phyloP scores from a whole-genome alignment of 2,113 vertebrate species.

The Pangasianodon hypophthalmus region DNA sequence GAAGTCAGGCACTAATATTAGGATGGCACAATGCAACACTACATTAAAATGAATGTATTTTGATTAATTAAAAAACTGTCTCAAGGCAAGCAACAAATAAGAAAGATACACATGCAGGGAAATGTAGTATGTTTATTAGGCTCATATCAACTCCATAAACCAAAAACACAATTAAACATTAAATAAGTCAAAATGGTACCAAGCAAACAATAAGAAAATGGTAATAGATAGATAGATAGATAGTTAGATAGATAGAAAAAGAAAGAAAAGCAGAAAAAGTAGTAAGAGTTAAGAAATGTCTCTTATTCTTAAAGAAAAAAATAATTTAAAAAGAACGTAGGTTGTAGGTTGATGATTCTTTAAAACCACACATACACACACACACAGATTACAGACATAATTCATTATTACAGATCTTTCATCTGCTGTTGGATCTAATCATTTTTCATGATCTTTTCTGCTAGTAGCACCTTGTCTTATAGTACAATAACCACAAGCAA shows the following conservation, averaged over 20 bases:
- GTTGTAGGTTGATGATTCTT: not conserved
- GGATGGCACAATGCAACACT: not conserved
- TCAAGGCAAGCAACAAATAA: conserved; percentile 11
- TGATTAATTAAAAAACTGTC: not conserved
- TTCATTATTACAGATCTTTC: not conserved
- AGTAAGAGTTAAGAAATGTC: too few relatives aligned
- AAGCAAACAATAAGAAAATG: not conserved
- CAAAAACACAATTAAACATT: not conserved
- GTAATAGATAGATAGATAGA: not conserved
- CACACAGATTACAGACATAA: not conserved
- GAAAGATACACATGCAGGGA: not conserved
- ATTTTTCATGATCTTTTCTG: not conserved
- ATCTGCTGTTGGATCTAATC: not conserved
- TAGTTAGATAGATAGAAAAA: not conserved
- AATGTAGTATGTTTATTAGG: not conserved
- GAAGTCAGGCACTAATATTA: not conserved
- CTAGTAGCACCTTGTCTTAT: not conserved
- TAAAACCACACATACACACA: not conserved
- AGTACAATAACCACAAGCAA: not conserved
- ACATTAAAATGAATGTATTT: not conserved
- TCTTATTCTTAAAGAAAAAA: too few relatives aligned
- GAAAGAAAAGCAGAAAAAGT: not conserved
- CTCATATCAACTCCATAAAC: not conserved
- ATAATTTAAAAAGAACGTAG: too few relatives aligned
- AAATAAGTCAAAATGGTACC: not conserved